These are phyloP conservation scores for Euphonia xanthogaster DNA, from an alignment of 2,797 vertebrate genomes.

Conservation along the genomic window DNA sequence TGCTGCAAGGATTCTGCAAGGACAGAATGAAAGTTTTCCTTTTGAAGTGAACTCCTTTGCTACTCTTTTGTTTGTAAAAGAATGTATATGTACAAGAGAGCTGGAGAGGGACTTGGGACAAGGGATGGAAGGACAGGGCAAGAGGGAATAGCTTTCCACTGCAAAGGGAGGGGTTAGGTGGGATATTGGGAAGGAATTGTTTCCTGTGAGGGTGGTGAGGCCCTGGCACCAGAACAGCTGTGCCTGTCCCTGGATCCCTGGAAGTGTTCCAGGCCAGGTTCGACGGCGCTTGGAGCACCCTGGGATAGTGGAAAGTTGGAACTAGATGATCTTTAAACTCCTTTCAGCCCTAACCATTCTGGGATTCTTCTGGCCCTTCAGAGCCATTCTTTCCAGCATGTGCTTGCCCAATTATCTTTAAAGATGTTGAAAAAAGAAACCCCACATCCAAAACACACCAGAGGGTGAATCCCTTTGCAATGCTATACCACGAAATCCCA, in stretches of 20 bases:
- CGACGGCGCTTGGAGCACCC: rapidly evolving
- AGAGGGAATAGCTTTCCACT: background rate
- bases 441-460: background rate
- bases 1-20: background rate
- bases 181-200: background rate
- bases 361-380: background rate
- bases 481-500: background rate
- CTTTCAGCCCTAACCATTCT: background rate
- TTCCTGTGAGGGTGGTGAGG: rapidly evolving
- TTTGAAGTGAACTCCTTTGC: slow-evolving; percentile 22
- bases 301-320: rapidly evolving
- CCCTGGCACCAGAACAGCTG: background rate
- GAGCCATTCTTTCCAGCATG: background rate
- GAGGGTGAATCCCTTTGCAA: background rate
- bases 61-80: background rate
- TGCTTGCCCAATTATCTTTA: background rate
- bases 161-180: background rate
- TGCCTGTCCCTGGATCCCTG: background rate
- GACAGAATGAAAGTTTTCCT: slow-evolving; percentile 37
- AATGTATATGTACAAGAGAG: background rate
- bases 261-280: rapidly evolving
- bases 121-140: background rate
- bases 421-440: background rate
- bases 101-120: background rate
- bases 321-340: background rate